A percentile compares a stretch with the other conserved stretches of the same genome.
These are phyloP conservation scores for Ellobium chinense DNA, from an alignment of 2,888 invertebrate species.

Conservation along the genomic window DNA sequence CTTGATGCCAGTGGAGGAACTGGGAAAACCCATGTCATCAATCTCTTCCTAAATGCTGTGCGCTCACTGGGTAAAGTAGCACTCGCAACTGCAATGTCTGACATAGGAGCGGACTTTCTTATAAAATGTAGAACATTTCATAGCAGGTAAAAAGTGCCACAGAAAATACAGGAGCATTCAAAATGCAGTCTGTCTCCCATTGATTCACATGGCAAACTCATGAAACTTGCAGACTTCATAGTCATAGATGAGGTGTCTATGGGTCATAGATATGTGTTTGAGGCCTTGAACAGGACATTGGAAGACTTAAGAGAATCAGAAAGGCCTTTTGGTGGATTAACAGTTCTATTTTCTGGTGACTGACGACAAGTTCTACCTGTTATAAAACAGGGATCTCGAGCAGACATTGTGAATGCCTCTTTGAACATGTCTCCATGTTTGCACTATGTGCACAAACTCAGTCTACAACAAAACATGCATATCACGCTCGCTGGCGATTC, in stretches of 20 bases:
- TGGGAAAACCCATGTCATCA: neutral
- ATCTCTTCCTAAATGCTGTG: neutral
- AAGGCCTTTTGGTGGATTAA: neutral
- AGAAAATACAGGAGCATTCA: neutral
- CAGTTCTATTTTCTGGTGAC: neutral
- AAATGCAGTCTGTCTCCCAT: neutral
- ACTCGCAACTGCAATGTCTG: neutral
- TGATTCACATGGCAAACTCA: neutral
- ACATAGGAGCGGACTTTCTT: neutral
- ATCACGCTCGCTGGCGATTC: neutral
- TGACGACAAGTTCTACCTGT: neutral
- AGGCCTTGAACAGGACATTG: neutral
- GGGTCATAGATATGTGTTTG: neutral
- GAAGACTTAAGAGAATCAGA: neutral
- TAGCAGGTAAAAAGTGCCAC: neutral
- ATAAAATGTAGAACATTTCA: neutral
- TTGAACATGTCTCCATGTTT: neutral
- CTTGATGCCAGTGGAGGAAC: neutral
- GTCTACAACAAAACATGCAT: neutral
- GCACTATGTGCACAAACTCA: neutral
- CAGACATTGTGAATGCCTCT: neutral
- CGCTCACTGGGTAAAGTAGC: neutral
- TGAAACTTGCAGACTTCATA: neutral
- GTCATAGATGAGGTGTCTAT: conserved; percentile 1
- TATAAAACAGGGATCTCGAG: neutral